Base-by-base conservation (phyloP, 2,888 invertebrate genomes). In the Entomobrya proxima region DNA sequence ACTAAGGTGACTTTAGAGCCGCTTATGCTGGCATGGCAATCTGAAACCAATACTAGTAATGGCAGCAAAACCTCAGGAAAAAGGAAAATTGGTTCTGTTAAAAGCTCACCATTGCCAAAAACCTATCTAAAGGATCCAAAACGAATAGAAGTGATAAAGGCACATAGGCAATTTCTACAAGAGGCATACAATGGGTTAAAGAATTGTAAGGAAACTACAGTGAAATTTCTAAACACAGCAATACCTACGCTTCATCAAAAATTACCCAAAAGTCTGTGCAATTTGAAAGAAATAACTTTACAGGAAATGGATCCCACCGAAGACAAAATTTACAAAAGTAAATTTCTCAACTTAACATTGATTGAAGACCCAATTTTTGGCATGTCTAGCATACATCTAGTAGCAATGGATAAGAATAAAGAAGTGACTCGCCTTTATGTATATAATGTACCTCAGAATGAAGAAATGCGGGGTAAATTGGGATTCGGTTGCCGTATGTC, bases 351-450 rank as follows among this genome's bases (percentile, higher is more conserved):
- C 61, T 24, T 87, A 2, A 77, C 58, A 9, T 11, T 87, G 0
- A 82, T 87, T 40, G 85, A 87, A 11, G 85, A 85, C 15, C 81
- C 87, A 18, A 21, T 61, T 9, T n/a, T 77, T 6, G 67, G 80
- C 1, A 52, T 35, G 7, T 30, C 80, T 1, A 69, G 84, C 2
- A 47, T 87, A 52, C 44, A 40, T 5, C 27, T 80, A 0, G 13
- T 87, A 7, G 87, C 35, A 0, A 44, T 81, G 24, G 87, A 87
- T 24, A 77, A 77, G 3, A 50, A 85, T 30, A 74, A 78, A 32
- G 80, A 82, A 11, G 52, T 47, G 21, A 55, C 32, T 13, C 24
- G 85, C 0, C 32, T 87, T 0, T 85, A 61, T 58, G 50, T 86
- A 24, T 86, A 86, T 44, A 78, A 83, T 9, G 72, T 72, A 27